Base-by-base conservation (phyloP, 64 coral and sea anemone genomes). In the Porites lutea region DNA sequence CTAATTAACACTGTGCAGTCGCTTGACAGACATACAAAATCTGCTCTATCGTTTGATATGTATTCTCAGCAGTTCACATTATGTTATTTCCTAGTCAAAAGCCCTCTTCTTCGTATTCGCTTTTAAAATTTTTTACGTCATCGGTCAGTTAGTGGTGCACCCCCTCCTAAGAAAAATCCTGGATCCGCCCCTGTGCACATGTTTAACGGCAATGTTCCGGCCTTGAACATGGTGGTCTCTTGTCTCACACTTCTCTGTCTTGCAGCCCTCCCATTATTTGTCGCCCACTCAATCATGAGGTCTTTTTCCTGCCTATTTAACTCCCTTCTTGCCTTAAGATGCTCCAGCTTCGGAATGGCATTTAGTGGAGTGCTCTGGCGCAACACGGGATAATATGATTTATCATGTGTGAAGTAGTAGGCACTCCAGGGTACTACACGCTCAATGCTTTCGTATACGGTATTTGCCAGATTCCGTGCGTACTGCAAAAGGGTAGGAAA, bases 151-250 rank as follows among this genome's bases (percentile, higher is more conserved):
- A n/a, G n/a, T n/a, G n/a, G n/a, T n/a, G n/a, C n/a, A n/a, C n/a
- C n/a, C n/a, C n/a, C n/a, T n/a, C n/a, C n/a, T n/a, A n/a, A n/a
- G n/a, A n/a, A n/a, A n/a, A n/a, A n/a, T n/a, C n/a, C n/a, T n/a
- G n/a, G n/a, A n/a, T n/a, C n/a, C n/a, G n/a, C n/a, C n/a, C n/a
- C n/a, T n/a, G n/a, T n/a, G n/a, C n/a, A 80, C 88, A 90, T 80
- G 22, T 82, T 55, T 48, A 72, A 90, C n/a, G 62, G 73, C 74
- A 90, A 90, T 90, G 75, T 81, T 63, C 88, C 76, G 47, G 74
- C 75, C 75, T 90, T 90, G 75, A 79, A 90, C 88, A 90, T 82
- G 60, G 88, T 90, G 20, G 59, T 90, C 63, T 90, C 88, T 90
- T 90, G 77, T 65, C 88, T 90, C 44, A 82, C 88, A 67, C 87